Evolutionary conservation across 2,888 invertebrate genomes (phyloP), one percentile per base, ranked within the genome.

Genomic region (Mallateleia sp.): DNA sequence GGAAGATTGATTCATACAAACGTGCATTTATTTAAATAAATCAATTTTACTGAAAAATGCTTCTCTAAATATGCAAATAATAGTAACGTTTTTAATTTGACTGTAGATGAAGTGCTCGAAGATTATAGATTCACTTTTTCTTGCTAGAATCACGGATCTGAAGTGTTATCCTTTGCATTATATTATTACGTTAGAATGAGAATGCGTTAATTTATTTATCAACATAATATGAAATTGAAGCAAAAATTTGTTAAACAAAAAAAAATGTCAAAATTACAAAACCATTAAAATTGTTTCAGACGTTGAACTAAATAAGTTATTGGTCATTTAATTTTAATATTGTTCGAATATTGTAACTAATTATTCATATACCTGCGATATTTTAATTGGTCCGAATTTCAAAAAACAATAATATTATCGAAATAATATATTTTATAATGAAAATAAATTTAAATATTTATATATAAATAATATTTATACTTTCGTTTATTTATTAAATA

Each of bases 161-260:
- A 79, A 7, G 67, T 88, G 14, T 50, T 89, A 15, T 85, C 87
- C 0, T 87, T 72, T 56, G 67, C 78, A 14, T 22, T 89, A 2
- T 22, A 64, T 56, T 88, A 86, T 80, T 86, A 87, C 66, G 28
- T 87, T 28, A 25, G 83, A 62, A 67, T 87, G 75, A 75, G 87
- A 75, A 87, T 87, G 83, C 18, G 85, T n/a, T 83, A 86, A 56
- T 85, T 52, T 42, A 11, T 34, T 20, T 38, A 71, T 50, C 83
- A 87, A 42, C 20, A 62, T 0, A 85, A 79, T 67, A 5, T 14
- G 11, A 50, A 20, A 20, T 14, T 80, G 18, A 79, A 85, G 60
- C 56, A 80, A 62, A 25, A 58, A n/a, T 80, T 72, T 81, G 72
- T 81, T 38, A 54, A 64, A 34, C 32, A 72, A 32, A 72, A 80